Evolutionary conservation across 2,797 vertebrate genomes (phyloP), one percentile per base, ranked within the genome.

Genomic region (Morelia viridis): DNA sequence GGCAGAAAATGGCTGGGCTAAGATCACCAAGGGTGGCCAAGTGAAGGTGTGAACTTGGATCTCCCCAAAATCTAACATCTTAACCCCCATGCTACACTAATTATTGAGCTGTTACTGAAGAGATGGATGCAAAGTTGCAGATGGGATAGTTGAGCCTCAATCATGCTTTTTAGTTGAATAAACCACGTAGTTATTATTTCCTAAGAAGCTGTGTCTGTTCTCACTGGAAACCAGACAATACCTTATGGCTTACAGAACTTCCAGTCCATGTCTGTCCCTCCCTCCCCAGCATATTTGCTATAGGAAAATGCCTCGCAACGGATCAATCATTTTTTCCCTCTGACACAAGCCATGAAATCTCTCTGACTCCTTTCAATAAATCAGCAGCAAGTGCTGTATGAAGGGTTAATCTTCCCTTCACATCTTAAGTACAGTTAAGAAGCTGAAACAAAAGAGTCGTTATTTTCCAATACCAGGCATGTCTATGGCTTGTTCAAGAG

Each of bases 361-460:
- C 13, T 15, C n/a, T 6, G 2, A 64, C 46, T 31, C 19, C n/a
- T 15, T 7, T 56, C 57, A 85, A 80, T 31, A 80, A 46, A 76
- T 28, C 65, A 35, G 35, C 22, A 56, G 15, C 3, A 35, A 85
- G n/a, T 6, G 2, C 64, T 19, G 3, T 35, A 31, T 28, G 80
- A 87, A 92, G 92, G 58, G 89, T 90, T 92, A 90, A 87, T 53
- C 65, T 87, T 64, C 88, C 85, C 85, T 90, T 76, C 46, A 35
- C 64, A 53, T 76, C 56, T 92, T 92, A 90, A 92, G 65, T 56
- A 90, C 57, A 87, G 89, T 46, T 76, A 87, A 90, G 58, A 92
- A 60, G 85, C 53, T 94, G 88, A 64, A 90, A 65, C 91, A 91
- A 90, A 60, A 88, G 88, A 71, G 80, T 86, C 89, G 22, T n/a